Evolutionary conservation across 2,888 invertebrate genomes (phyloP), one percentile per base, ranked within the genome.

Genomic region (Charanyca ferruginea): DNA sequence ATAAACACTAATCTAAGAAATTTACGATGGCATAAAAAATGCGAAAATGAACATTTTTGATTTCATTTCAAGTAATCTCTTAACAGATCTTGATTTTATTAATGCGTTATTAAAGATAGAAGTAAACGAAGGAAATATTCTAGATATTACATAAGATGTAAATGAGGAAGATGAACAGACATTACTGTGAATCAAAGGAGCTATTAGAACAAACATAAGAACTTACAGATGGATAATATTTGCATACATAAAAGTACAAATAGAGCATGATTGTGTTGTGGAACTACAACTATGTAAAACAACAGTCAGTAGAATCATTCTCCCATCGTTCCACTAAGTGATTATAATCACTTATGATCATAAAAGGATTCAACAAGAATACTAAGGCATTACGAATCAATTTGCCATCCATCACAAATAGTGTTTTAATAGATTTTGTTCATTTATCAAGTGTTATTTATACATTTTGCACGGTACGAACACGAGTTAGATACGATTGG

Each of bases 381-480:
- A 55, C 54, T 53, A 28, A 54, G 48, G 49, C 28, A 57, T 48
- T 32, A 42, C 42, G 16, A 80, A 72, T 72, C 69, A 61, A 79
- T 75, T 78, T 61, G 38, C 52, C 59, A 73, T 51, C 51, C 60
- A 48, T 52, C 65, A 45, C 63, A 72, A 68, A 73, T 60, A 57
- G 53, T 59, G 47, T 68, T 59, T 48, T 47, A 75, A 68, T 75
- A 66, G 53, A 79, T 79, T 79, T 79, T 73, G 77, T 73, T 83
- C 59, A 51, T 77, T 77, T 72, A 75, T 49, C 48, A 57, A 61
- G 52, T 53, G 63, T 54, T 53, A 62, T 23, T 85, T 85, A 83
- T 73, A 67, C 64, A 85, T 85, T 85, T 70, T 53, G 59, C 72
- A 83, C 66, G 83, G 79, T 61, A 44, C 35, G 32, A 53, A 74